These are phyloP conservation scores for Galeruca laticollis DNA, from an alignment of 2,888 invertebrate species.

Conservation along the genomic window DNA sequence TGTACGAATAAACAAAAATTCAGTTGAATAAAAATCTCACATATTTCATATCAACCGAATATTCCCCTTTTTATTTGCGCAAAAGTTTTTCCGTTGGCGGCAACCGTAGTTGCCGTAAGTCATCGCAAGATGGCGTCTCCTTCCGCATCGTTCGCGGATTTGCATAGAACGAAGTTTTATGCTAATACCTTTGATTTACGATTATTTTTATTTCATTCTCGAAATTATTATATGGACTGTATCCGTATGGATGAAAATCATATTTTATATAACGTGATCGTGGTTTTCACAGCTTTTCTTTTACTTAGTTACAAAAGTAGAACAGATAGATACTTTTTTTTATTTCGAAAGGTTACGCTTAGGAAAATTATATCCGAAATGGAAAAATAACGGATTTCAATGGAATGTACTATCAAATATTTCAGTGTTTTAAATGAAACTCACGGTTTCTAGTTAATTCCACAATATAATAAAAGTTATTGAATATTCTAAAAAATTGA, in stretches of 20 bases:
- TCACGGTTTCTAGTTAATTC: too few relatives aligned
- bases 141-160: constrained; percentile 56
- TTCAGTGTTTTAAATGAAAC: too few relatives aligned
- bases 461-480: too few relatives aligned
- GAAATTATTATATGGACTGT: constrained; percentile 69
- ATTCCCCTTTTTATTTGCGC: constrained; percentile 26
- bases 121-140: constrained; percentile 48
- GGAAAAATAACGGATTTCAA: too few relatives aligned
- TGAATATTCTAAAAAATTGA: too few relatives aligned
- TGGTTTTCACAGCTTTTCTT: constrained; percentile 54
- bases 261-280: constrained; percentile 64
- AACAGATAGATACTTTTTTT: not conserved
- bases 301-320: constrained; percentile 31
- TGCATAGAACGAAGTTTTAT: constrained; percentile 67
- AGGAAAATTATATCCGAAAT: too few relatives aligned
- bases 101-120: constrained; percentile 40
- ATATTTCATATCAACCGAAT: constrained; percentile 19
- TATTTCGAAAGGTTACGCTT: not conserved
- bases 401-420: too few relatives aligned
- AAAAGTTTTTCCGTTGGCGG: constrained; percentile 47
- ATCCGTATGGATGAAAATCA: constrained; percentile 69
- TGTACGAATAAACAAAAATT: not conserved
- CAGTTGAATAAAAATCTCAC: not conserved
- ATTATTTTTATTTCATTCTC: constrained; percentile 69
- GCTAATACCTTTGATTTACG: constrained; percentile 66